phyloP scores from a whole-genome alignment of 2,888 invertebrate genomes.

The Arctia plantaginis region DNA sequence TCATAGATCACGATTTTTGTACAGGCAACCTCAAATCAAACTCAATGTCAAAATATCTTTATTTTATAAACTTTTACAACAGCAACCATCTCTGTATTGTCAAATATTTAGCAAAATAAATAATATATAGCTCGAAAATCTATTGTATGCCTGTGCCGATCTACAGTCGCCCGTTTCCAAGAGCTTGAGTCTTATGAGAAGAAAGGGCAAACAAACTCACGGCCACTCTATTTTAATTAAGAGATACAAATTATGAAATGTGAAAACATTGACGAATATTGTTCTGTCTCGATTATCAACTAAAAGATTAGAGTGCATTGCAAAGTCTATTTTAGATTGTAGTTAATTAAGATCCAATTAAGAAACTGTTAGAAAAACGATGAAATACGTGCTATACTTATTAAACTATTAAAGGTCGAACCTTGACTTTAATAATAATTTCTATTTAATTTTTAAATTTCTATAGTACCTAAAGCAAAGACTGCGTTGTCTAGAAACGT shows the following conservation, averaged over 20 bases:
- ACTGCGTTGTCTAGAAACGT: neutral
- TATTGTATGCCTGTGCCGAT: too few species aligned
- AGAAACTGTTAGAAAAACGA: neutral
- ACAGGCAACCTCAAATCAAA: too few species aligned
- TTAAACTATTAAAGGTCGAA: neutral
- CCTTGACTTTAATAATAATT: neutral
- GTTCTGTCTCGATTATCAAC: neutral
- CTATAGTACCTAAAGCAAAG: neutral
- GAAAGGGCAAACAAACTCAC: too few species aligned
- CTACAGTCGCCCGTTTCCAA: too few species aligned
- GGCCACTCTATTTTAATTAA: too few species aligned
- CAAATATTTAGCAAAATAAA: too few species aligned
- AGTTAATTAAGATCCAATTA: neutral
- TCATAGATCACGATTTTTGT: neutral
- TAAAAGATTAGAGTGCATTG: neutral
- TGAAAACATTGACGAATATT: neutral
- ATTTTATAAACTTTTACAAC: too few species aligned
- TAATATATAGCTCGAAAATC: too few species aligned
- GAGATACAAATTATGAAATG: too few species aligned
- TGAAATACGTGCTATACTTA: neutral
- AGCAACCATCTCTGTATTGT: too few species aligned
- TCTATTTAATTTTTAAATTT: neutral
- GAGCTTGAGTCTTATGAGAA: too few species aligned
- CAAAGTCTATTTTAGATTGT: neutral
- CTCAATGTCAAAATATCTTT: too few species aligned